Base-by-base conservation (phyloP, 1,140 invertebrate species). In the Epicauta chinensis region DNA sequence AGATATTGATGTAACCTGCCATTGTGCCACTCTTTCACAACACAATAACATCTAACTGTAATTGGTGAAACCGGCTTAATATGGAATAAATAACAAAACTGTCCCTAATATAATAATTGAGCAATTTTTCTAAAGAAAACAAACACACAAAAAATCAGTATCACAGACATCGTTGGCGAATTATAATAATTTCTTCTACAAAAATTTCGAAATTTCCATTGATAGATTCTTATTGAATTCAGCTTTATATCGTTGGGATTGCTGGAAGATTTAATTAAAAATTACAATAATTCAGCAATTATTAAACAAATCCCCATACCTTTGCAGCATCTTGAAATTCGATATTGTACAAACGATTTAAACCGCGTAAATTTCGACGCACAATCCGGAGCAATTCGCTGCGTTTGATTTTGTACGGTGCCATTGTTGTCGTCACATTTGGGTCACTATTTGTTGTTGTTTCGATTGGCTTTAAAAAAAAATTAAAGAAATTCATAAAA, bases 321-420 rank as follows among this genome's bases (percentile, higher is more conserved):
- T 73, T 71, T 11, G 73, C 42, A 6, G 75, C 75, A 43, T 75
- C 73, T 14, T 61, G 58, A 67, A 74, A 72, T 52, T 77, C 75
- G 15, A 76, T 66, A 41, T 75, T 75, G 29, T 74, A 76, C 0
- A 77, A 56, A 43, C 70, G 56, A 3, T 72, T 58, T 4, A 77
- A 56, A 3, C 75, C 75, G 42, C 64, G 58, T 7, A 76, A 38
- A 57, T 77, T 77, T 51, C 75, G 62, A 10, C 63, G 59, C 3
- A 76, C 56, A 3, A 76, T 31, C 17, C 55, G 61, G n/a, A 68
- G 51, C 0, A 74, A 35, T 15, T 56, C 42, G 0, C 29, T 58
- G 49, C 69, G 62, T 0, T 71, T 69, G 4, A 76, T 56, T 23
- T 51, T 61, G 23, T 59, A 70, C 4, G 70, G 68, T 11, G 57